Evolutionary conservation across 1,140 invertebrate genomes (phyloP).

Genomic region (Apis dorsata): DNA sequence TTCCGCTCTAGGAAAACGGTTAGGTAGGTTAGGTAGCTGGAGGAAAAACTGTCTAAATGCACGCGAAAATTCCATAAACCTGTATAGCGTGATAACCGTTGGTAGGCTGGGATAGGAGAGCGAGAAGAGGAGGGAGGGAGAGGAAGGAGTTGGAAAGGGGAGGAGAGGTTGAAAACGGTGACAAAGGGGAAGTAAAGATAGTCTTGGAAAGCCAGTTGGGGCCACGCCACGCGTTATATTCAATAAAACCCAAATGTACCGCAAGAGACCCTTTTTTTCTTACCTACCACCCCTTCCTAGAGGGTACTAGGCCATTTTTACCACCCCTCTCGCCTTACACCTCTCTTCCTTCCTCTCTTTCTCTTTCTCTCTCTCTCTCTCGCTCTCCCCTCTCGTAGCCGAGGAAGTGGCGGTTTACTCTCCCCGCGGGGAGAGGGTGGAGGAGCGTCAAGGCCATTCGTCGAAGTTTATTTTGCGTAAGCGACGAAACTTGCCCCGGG

Average conservation of each 20-base stretch:
- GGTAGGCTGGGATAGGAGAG: conserved; percentile 4
- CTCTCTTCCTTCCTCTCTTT: not conserved
- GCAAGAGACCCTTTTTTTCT: conserved; percentile 65
- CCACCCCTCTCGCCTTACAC: not conserved
- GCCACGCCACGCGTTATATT: conserved; percentile 67
- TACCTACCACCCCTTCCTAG: conserved; percentile 1
- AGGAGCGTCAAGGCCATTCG: conserved; percentile 49
- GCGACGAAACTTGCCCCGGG: conserved; percentile 55
- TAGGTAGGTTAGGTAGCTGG: not conserved
- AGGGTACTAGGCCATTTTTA: conserved; percentile 51
- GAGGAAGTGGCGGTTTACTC: not conserved
- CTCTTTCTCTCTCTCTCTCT: not conserved
- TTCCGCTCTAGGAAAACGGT: not conserved
- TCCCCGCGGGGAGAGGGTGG: not conserved
- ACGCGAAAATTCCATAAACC: conserved; percentile 69
- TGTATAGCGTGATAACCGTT: conserved; percentile 67
- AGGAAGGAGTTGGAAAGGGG: not conserved
- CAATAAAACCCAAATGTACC: conserved; percentile 75
- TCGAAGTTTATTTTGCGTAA: conserved; percentile 65
- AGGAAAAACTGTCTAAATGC: conserved; percentile 60
- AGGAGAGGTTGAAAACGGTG: conserved; percentile 31
- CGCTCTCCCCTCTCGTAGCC: no score
- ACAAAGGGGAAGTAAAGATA: conserved; percentile 48
- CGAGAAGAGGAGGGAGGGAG: not conserved
- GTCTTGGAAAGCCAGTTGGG: conserved; percentile 63